Percentiles rank a stretch among this genome's conserved stretches.
Conservation (phyloP, 2,797 vertebrate species). For the Hipposideros larvatus region DNA sequence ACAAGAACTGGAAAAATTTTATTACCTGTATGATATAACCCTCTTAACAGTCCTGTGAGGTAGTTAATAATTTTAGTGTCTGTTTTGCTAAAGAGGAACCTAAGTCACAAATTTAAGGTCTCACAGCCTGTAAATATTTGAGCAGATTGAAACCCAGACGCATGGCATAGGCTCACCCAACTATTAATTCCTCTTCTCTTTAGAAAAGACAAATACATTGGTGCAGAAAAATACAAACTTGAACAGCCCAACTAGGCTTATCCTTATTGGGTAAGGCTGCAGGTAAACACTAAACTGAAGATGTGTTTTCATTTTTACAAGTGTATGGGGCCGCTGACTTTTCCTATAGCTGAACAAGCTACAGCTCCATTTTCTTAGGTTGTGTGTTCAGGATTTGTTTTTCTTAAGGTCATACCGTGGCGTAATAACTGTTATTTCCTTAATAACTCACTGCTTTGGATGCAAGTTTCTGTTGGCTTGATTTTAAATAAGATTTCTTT, state of each 20-base stretch:
- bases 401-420: not conserved
- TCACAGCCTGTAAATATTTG: not conserved
- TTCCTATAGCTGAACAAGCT: not conserved
- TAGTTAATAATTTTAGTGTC: not conserved
- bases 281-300: not conserved
- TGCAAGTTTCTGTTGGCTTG: not conserved
- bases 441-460: not conserved
- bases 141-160: not conserved
- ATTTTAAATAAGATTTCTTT: slow-evolving; percentile 35
- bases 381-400: not conserved
- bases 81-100: not conserved
- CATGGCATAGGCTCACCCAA: not conserved
- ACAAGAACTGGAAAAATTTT: not conserved
- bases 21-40: not conserved
- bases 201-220: not conserved
- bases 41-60: not conserved
- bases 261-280: not conserved
- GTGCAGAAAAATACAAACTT: not conserved
- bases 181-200: not conserved
- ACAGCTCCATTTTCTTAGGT: not conserved
- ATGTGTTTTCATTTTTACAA: not conserved
- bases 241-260: not conserved
- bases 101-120: not conserved
- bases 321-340: rapidly evolving
- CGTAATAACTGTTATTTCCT: not conserved